phyloP scores from a whole-genome alignment of 2,113 vertebrate genomes.

The Pteropus alecto region DNA sequence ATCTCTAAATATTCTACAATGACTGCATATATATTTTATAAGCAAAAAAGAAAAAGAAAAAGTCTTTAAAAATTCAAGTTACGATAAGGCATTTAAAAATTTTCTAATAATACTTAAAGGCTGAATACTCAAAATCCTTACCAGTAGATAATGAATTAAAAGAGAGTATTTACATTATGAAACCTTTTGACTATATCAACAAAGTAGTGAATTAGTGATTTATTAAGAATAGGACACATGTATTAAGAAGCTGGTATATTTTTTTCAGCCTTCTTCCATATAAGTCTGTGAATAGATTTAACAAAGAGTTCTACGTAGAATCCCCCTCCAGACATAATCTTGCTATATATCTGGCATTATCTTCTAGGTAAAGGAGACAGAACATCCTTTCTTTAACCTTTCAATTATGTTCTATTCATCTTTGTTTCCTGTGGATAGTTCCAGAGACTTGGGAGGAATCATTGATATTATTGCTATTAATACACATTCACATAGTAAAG shows the following conservation, averaged over 20 bases:
- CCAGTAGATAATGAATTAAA: neutral
- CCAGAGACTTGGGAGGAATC: neutral
- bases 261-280: neutral
- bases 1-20: neutral
- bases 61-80: neutral
- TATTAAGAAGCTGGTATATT: neutral
- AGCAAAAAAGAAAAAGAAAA: neutral
- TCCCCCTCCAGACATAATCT: neutral
- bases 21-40: neutral
- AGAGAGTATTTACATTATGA: neutral
- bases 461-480: neutral
- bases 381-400: neutral
- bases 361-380: neutral
- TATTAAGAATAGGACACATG: neutral
- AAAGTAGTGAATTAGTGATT: neutral
- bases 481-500: neutral
- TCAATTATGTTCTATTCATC: neutral
- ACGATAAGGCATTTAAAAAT: neutral
- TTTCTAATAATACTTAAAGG: neutral
- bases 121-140: neutral
- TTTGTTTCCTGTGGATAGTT: neutral
- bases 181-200: neutral
- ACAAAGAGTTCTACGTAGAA: neutral
- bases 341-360: neutral
- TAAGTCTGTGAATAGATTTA: neutral